These are phyloP conservation scores for Slavum lentiscoides DNA, from an alignment of 2,888 invertebrate species.

Conservation along the genomic window DNA sequence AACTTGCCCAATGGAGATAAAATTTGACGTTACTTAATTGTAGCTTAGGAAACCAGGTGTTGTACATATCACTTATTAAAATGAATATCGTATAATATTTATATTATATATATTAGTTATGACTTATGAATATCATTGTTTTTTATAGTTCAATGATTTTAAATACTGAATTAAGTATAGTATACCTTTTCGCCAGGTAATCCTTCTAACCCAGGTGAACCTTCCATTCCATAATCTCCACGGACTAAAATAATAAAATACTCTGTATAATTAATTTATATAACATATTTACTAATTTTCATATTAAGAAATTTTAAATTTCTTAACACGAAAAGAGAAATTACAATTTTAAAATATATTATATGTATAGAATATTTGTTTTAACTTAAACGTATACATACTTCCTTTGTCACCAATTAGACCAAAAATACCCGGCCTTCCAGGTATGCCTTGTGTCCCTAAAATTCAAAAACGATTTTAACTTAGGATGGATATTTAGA, in stretches of 20 bases:
- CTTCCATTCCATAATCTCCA: constrained; percentile 56
- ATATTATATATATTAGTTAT: no score
- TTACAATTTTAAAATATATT: background rate
- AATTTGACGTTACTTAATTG: no score
- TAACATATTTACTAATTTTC: no score
- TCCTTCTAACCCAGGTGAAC: constrained; percentile 55
- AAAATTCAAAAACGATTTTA: background rate
- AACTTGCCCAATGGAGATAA: no score
- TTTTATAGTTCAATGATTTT: background rate
- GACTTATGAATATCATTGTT: no score
- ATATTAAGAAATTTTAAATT: background rate
- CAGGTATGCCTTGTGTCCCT: constrained; percentile 46
- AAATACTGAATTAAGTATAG: background rate
- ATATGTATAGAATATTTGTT: background rate
- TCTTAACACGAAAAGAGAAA: background rate
- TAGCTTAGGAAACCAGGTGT: no score
- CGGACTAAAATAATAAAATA: constrained; percentile 1
- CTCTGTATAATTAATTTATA: background rate
- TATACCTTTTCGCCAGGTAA: constrained; percentile 50
- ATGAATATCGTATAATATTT: no score
- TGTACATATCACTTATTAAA: no score
- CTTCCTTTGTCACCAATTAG: constrained; percentile 56
- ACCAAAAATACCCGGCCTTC: constrained; percentile 55
- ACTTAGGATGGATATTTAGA: background rate
- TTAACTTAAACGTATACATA: constrained; percentile 27